Evolutionary conservation across 64 coral and sea anemone species (phyloP).

Genomic region (Hydrozoanthus tunicans): DNA sequence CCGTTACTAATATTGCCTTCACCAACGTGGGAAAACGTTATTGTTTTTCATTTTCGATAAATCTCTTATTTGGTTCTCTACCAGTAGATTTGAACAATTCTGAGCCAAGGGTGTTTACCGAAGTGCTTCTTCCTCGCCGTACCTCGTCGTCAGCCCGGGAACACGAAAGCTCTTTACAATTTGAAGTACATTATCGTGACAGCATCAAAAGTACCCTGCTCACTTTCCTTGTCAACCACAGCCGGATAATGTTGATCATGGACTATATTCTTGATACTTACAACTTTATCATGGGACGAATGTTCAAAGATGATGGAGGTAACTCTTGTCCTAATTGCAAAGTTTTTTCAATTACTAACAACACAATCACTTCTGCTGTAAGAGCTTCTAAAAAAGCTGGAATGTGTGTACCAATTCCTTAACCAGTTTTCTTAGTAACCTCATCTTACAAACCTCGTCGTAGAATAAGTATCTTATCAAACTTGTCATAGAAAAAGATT

Average conservation of each 20-base stretch:
- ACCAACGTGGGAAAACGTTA: not conserved
- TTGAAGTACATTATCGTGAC: conserved; percentile 97
- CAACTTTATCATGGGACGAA: conserved; percentile 95
- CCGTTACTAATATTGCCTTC: no score
- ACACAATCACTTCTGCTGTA: not conserved
- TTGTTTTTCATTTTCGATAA: not conserved
- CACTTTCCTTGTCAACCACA: conserved; percentile 88
- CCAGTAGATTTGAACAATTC: conserved; percentile 69
- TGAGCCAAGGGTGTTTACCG: conserved; percentile 77
- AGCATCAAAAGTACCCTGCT: conserved; percentile 73
- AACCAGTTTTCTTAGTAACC: no score
- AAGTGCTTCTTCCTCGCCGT: conserved; percentile 74
- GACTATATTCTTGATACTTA: conserved; percentile 90
- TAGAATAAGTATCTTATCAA: no score
- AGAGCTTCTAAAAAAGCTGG: no score
- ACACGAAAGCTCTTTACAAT: conserved; percentile 65
- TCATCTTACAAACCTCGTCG: no score
- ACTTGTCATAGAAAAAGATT: no score
- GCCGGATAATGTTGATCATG: conserved; percentile 86
- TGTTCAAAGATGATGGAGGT: conserved; percentile 71
- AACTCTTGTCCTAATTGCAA: not conserved
- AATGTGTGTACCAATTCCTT: no score
- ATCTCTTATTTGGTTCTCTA: not conserved
- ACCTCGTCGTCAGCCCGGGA: conserved; percentile 49
- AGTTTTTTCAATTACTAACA: not conserved